Conservation (phyloP, 64 coral and sea anemone species). For the Cladopsammia gracilis region DNA sequence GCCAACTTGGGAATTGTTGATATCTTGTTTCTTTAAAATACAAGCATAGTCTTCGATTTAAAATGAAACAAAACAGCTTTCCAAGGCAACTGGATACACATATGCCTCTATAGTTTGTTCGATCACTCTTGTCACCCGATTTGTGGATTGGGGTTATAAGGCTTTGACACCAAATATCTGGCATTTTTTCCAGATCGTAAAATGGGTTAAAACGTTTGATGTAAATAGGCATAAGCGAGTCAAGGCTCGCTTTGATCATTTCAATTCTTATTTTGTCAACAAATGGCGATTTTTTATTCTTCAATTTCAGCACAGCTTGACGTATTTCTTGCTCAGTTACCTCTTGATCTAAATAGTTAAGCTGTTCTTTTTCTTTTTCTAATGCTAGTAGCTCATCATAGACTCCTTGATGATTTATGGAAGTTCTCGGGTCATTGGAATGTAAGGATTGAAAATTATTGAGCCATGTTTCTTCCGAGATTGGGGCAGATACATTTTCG, state of each 20-base stretch:
- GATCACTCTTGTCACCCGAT: slow-evolving; percentile 2
- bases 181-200: slow-evolving; percentile 4
- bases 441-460: background rate
- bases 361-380: background rate
- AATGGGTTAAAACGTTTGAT: too few species aligned
- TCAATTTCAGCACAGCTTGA: background rate
- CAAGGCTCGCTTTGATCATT: slow-evolving; percentile 29
- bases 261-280: slow-evolving; percentile 43
- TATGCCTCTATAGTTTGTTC: slow-evolving; percentile 35
- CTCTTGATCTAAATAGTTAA: too few species aligned
- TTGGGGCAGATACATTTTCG: background rate
- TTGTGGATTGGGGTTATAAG: slow-evolving; percentile 36
- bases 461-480: background rate
- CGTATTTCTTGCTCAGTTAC: slow-evolving; percentile 30
- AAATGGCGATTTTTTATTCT: slow-evolving; percentile 16
- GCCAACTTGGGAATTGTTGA: slow-evolving; percentile 29
- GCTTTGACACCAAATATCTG: slow-evolving; percentile 26
- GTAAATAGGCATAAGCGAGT: background rate
- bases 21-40: background rate
- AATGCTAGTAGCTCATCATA: background rate
- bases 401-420: background rate
- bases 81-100: slow-evolving; percentile 34
- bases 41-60: slow-evolving; percentile 29
- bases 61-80: slow-evolving; percentile 16
- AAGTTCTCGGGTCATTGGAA: background rate